phyloP scores from a whole-genome alignment of 2,113 vertebrate species.

The Taurulus bubalis region DNA sequence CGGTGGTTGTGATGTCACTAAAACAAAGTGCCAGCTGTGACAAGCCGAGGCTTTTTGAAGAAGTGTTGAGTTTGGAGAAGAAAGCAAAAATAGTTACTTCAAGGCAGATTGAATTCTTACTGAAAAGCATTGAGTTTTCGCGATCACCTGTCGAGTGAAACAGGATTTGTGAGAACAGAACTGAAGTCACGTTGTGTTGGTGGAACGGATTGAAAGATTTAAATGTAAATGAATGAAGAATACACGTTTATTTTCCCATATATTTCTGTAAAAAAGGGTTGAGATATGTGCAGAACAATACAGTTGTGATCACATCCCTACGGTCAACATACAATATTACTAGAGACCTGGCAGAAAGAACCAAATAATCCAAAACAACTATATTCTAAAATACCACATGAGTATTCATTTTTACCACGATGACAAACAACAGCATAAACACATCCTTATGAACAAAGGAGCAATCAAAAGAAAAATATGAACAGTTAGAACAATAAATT shows the following conservation, averaged over 20 bases:
- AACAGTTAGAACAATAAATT: not conserved
- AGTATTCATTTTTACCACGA: not conserved
- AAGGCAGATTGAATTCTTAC: not conserved
- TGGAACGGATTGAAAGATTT: not conserved
- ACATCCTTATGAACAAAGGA: not conserved
- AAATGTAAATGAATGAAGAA: not conserved
- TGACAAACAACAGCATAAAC: not conserved
- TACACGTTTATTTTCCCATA: conserved; percentile 5
- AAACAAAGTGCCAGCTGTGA: conserved; percentile 33
- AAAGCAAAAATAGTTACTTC: not conserved
- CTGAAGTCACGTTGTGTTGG: not conserved
- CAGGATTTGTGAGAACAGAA: not conserved
- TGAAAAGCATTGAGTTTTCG: not conserved
- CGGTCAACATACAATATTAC: not conserved
- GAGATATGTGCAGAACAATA: not conserved
- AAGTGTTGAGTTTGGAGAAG: not conserved
- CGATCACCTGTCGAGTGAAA: not conserved
- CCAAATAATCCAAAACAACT: not conserved
- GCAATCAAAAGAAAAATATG: not conserved
- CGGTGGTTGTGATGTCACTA: not conserved
- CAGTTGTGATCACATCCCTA: not conserved
- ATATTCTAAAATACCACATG: not conserved
- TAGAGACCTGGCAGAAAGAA: not conserved
- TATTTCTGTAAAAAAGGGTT: not conserved
- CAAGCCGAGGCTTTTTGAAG: not conserved